Percentiles rank a stretch among this genome's conserved stretches.
phyloP scores from a whole-genome alignment of 2,888 invertebrate species.

The Sesia apiformis region DNA sequence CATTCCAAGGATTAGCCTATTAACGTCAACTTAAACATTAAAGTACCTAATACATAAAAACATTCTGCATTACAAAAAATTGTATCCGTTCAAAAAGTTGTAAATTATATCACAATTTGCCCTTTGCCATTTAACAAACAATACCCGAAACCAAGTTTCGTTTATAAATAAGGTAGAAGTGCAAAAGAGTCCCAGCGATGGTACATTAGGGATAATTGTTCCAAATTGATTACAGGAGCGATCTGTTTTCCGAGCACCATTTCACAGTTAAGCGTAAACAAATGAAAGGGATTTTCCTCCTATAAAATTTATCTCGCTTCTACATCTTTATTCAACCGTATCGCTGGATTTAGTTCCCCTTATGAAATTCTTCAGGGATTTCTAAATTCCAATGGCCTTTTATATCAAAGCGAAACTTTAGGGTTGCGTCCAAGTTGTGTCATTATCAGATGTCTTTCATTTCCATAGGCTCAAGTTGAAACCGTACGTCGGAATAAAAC shows the following conservation, averaged over 20 bases:
- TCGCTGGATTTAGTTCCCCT: slow-evolving; percentile 7
- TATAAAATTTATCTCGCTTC: slow-evolving; percentile 15
- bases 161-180: neutral
- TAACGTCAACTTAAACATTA: too few relatives aligned
- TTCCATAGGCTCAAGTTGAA: neutral
- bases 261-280: slow-evolving; percentile 1
- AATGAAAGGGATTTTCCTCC: slow-evolving; percentile 5
- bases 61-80: too few relatives aligned
- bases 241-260: neutral
- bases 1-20: too few relatives aligned
- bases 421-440: slow-evolving; percentile 7
- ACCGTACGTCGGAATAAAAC: neutral
- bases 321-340: slow-evolving; percentile 15
- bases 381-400: slow-evolving; percentile 16
- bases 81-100: too few relatives aligned
- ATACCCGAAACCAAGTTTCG: neutral
- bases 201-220: neutral
- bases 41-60: too few relatives aligned
- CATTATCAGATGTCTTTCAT: neutral
- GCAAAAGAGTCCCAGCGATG: too few relatives aligned
- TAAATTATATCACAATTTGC: too few relatives aligned
- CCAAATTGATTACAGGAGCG: neutral
- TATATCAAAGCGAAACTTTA: slow-evolving; percentile 20
- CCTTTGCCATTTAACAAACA: too few relatives aligned
- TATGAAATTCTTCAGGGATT: slow-evolving; percentile 16